Conservation (phyloP, 2,113 vertebrate genomes). For the Sminthopsis crassicaudata region DNA sequence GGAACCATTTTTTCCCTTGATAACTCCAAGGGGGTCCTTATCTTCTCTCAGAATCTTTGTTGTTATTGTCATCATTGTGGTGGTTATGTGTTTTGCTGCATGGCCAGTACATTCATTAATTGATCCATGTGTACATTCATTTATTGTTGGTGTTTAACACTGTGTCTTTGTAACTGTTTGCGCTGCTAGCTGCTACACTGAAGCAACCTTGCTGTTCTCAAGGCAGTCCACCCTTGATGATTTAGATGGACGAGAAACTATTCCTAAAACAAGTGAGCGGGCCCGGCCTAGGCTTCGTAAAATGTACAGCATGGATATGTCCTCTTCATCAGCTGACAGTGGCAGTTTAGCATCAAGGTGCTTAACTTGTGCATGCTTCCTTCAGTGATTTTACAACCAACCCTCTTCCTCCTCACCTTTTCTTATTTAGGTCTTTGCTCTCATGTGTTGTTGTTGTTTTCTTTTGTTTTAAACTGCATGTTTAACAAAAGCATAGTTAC, state of each 20-base stretch:
- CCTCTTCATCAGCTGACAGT: conserved; percentile 96
- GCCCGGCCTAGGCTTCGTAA: conserved; percentile 96
- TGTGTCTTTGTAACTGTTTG: conserved; percentile 88
- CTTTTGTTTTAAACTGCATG: conserved; percentile 67
- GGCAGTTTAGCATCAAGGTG: conserved; percentile 97
- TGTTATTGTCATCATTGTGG: conserved; percentile 42
- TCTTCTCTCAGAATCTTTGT: conserved; percentile 60
- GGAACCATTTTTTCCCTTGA: background rate
- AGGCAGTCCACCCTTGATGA: conserved; percentile 99
- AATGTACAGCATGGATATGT: conserved; percentile 95
- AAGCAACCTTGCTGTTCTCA: conserved; percentile 98
- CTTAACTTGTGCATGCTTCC: conserved; percentile 86
- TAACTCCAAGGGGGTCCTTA: conserved; percentile 67
- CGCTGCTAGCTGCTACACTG: conserved; percentile 95
- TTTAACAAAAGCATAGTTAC: conserved; percentile 29
- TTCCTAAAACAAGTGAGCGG: conserved; percentile 99
- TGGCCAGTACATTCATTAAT: conserved; percentile 73
- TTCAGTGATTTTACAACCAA: conserved; percentile 72
- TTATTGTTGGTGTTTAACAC: conserved; percentile 81
- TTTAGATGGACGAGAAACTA: conserved; percentile 93
- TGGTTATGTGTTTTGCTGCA: conserved; percentile 78
- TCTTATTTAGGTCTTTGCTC: conserved; percentile 35
- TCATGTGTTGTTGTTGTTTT: conserved; percentile 25
- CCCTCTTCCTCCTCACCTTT: background rate
- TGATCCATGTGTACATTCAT: conserved; percentile 64